These are phyloP conservation scores for Pristionchus entomophagus DNA, from an alignment of 2,888 invertebrate genomes.

Conservation along the genomic window DNA sequence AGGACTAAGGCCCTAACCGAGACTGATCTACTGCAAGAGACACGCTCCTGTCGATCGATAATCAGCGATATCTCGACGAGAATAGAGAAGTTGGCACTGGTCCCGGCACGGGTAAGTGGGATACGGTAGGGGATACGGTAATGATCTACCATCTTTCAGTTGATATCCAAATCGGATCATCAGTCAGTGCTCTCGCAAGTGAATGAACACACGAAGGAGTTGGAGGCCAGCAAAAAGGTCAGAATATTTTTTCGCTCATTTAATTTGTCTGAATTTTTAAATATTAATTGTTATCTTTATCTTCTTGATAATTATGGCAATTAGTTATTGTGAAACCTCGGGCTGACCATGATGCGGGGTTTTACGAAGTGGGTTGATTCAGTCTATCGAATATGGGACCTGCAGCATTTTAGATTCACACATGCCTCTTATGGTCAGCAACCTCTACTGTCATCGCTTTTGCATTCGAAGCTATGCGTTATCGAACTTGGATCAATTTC, in stretches of 20 bases:
- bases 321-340: too few species aligned
- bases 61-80: neutral
- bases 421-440: too few species aligned
- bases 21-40: constrained; percentile 47
- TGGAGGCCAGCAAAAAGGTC: constrained; percentile 38
- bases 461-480: too few species aligned
- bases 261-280: too few species aligned
- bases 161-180: constrained; percentile 2
- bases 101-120: constrained; percentile 32
- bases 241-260: neutral
- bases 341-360: too few species aligned
- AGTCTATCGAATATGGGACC: too few species aligned
- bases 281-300: too few species aligned
- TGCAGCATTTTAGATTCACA: too few species aligned
- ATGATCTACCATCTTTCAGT: neutral
- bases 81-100: constrained; percentile 29
- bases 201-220: constrained; percentile 41
- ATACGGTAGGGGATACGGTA: neutral
- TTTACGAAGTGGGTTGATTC: too few species aligned
- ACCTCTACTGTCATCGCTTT: too few species aligned
- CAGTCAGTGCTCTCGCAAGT: constrained; percentile 41
- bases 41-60: constrained; percentile 24
- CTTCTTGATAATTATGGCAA: too few species aligned
- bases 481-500: too few species aligned
- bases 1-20: constrained; percentile 46